Evolutionary conservation across 2,113 vertebrate species (phyloP).

Genomic region (Saguinus midas): DNA sequence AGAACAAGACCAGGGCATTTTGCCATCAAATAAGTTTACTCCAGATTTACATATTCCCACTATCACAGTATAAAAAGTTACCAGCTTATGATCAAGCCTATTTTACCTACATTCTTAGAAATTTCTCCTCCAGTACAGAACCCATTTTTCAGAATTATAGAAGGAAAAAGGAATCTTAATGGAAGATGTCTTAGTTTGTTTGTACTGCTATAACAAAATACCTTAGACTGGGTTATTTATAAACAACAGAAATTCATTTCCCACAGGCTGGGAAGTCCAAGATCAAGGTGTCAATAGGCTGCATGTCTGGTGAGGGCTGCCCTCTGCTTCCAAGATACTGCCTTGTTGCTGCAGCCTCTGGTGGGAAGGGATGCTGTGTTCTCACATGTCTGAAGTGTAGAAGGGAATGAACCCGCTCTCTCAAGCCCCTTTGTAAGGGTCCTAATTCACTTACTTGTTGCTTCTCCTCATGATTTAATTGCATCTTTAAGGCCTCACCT

Average conservation of each 20-base stretch:
- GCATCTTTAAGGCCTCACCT: not conserved
- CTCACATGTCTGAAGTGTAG: not conserved
- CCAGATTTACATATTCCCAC: not conserved
- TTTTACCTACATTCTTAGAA: not conserved
- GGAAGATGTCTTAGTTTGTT: not conserved
- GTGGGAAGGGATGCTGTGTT: not conserved
- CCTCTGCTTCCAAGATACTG: not conserved
- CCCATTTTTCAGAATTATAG: not conserved
- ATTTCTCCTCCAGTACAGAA: not conserved
- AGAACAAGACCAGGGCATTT: not conserved
- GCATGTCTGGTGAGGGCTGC: not conserved
- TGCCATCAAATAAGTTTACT: too few relatives aligned
- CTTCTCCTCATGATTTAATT: not conserved
- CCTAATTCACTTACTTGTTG: not conserved
- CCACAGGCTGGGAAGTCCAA: not conserved
- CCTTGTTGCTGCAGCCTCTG: not conserved
- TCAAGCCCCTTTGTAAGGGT: not conserved
- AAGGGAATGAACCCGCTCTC: not conserved
- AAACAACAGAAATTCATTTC: not conserved
- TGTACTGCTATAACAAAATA: not conserved
- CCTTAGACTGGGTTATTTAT: not conserved
- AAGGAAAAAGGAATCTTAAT: not conserved
- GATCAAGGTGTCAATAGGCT: not conserved
- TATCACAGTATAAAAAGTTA: not conserved
- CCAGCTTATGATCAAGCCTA: not conserved